Percentiles rank a stretch among this genome's conserved stretches.
Conservation (phyloP, 1,140 invertebrate species). For the Whitmania pigra region DNA sequence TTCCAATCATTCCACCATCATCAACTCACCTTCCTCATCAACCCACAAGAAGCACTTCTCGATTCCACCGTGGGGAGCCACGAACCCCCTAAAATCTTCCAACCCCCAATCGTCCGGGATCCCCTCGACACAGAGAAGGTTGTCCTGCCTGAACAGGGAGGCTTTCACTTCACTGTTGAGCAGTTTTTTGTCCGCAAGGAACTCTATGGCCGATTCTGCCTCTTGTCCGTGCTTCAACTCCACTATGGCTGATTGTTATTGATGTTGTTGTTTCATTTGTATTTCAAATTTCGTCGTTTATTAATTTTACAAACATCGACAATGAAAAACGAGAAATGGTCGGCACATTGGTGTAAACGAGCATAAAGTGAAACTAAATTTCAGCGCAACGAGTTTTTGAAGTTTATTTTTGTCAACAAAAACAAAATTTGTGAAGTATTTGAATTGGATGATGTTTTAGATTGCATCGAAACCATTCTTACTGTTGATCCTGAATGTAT, state of each 20-base stretch:
- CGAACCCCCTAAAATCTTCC: constrained; percentile 44
- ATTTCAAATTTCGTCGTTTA: too few species aligned
- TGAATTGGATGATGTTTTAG: too few species aligned
- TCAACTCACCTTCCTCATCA: constrained; percentile 25
- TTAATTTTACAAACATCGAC: too few species aligned
- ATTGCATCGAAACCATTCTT: too few species aligned
- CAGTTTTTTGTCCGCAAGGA: constrained; percentile 28
- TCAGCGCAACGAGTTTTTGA: too few species aligned
- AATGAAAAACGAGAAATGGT: too few species aligned
- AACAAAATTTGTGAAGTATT: too few species aligned
- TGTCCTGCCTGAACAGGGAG: constrained; percentile 44
- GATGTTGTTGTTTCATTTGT: too few species aligned
- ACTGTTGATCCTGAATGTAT: too few species aligned
- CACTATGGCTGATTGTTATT: neutral
- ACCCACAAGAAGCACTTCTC: constrained; percentile 48
- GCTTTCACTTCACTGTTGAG: constrained; percentile 35
- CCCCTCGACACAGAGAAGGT: constrained; percentile 48
- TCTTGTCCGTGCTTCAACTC: constrained; percentile 13
- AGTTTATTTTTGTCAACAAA: too few species aligned
- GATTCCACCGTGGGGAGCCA: constrained; percentile 44
- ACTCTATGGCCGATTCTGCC: neutral
- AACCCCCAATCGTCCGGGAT: constrained; percentile 44
- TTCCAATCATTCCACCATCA: neutral
- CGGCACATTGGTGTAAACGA: too few species aligned
- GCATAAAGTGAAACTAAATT: too few species aligned